Evolutionary conservation across 2,888 invertebrate genomes (phyloP), one percentile per base, ranked within the genome.

Genomic region (Orchesellides sinensis): DNA sequence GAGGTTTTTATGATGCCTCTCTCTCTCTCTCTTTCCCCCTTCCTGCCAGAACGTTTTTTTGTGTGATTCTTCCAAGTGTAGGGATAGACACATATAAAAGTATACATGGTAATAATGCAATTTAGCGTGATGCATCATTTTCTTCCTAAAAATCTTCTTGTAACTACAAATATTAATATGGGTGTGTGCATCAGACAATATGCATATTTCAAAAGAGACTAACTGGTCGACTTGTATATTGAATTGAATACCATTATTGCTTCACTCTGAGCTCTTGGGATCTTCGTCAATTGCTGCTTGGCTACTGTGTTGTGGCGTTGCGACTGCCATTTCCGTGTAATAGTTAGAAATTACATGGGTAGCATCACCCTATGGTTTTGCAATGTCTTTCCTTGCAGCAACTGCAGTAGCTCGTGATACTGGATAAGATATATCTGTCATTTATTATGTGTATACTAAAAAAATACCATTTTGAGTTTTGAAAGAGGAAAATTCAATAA

Each of bases 1-100:
- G 63, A 25, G 23, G 68, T 78, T 61, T 40, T 61, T 70, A 21
- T 54, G 14, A 52, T 63, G 61, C 32, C 70, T 45, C 63, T 14
- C 66, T 63, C 69, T 47, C 70, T 75, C 66, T 52, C 56, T 75
- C 68, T 80, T 27, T 61, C 66, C 56, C 45, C 52, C 69, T 72
- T 65, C 32, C 27, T 54, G 68, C 35, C 35, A 29, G n/a, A n/a
- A n/a, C 27, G 17, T 54, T 40, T 69, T 45, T 27, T 49, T 21
- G 19, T 35, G 25, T 47, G 8, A 56, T 61, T 21, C 17, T 56
- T 59, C 56, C 25, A 25, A 32, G 35, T 27, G 59, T 5, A 25
- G 19, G 27, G 59, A 73, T 59, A n/a, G n/a, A n/a, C n/a, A n/a
- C n/a, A n/a, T n/a, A n/a, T n/a, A n/a, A n/a, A n/a, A n/a, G 56